Conservation (phyloP, 2,888 invertebrate genomes). For the Candidula unifasciata region DNA sequence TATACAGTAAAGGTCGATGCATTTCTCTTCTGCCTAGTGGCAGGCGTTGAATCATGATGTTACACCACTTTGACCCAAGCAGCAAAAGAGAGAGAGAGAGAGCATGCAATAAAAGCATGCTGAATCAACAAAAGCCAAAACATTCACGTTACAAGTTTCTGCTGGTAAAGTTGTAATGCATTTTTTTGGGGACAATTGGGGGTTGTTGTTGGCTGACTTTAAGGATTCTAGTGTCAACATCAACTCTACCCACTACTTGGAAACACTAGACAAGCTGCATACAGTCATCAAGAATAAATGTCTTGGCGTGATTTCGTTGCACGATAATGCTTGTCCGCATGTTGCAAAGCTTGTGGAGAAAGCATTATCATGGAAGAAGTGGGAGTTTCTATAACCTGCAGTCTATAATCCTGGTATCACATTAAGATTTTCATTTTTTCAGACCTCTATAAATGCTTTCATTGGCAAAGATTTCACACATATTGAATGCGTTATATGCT, state of each 20-base stretch:
- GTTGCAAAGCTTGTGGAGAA: not conserved
- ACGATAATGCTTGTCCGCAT: not conserved
- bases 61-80: conserved; percentile 1
- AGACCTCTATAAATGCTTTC: not conserved
- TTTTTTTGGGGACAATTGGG: not conserved
- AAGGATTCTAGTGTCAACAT: not conserved
- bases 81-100: not conserved
- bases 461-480: not conserved
- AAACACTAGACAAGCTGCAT: not conserved
- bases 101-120: not conserved
- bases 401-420: not conserved
- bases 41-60: not conserved
- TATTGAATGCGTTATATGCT: not conserved
- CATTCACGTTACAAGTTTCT: not conserved
- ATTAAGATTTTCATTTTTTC: not conserved
- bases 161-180: not conserved
- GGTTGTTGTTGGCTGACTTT: not conserved
- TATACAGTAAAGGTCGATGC: too few relatives aligned
- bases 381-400: not conserved
- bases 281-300: not conserved
- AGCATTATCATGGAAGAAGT: too few relatives aligned
- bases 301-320: not conserved
- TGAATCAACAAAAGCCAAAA: not conserved
- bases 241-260: not conserved
- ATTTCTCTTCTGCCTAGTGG: too few relatives aligned